Evolutionary conservation across 2,888 invertebrate genomes (phyloP).

Genomic region (Meghimatium bilineatum): DNA sequence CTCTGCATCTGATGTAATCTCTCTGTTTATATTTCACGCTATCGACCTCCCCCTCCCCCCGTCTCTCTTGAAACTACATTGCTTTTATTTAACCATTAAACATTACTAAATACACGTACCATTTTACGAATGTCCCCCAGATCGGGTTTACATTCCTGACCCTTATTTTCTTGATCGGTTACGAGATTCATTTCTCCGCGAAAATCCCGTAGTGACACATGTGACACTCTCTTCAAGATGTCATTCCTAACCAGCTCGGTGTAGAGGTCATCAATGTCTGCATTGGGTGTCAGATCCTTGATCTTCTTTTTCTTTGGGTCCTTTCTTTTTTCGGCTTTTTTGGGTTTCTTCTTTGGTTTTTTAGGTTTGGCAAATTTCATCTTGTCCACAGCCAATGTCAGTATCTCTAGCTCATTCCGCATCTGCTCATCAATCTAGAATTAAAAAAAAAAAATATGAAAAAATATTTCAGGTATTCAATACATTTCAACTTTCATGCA

Average conservation of each 20-base stretch:
- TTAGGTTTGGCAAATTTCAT: not conserved
- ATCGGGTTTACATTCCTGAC: conserved; percentile 81
- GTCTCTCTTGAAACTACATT: too few species aligned
- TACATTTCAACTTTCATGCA: too few species aligned
- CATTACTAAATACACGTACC: conserved; percentile 78
- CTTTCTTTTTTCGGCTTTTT: not conserved
- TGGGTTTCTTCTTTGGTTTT: not conserved
- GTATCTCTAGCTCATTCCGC: not conserved
- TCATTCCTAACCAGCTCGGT: conserved; percentile 95
- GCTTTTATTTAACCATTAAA: too few species aligned
- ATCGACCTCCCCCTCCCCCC: too few species aligned
- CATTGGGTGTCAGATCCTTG: conserved; percentile 92
- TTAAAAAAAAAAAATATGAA: not conserved
- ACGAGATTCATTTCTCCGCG: conserved; percentile 84
- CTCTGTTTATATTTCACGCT: conserved; percentile 84
- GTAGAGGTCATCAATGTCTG: conserved; percentile 85
- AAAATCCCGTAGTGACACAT: conserved; percentile 83
- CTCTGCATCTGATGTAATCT: not conserved
- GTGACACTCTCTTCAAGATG: conserved; percentile 87
- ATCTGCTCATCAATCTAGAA: conserved; percentile 32
- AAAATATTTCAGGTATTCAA: too few species aligned
- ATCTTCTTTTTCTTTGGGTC: conserved; percentile 81
- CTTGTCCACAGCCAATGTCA: conserved; percentile 12
- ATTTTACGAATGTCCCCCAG: conserved; percentile 91
- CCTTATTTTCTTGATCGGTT: conserved; percentile 74